These are phyloP conservation scores for Piliocolobus tephrosceles DNA, from an alignment of 2,113 vertebrate genomes.

Conservation along the genomic window DNA sequence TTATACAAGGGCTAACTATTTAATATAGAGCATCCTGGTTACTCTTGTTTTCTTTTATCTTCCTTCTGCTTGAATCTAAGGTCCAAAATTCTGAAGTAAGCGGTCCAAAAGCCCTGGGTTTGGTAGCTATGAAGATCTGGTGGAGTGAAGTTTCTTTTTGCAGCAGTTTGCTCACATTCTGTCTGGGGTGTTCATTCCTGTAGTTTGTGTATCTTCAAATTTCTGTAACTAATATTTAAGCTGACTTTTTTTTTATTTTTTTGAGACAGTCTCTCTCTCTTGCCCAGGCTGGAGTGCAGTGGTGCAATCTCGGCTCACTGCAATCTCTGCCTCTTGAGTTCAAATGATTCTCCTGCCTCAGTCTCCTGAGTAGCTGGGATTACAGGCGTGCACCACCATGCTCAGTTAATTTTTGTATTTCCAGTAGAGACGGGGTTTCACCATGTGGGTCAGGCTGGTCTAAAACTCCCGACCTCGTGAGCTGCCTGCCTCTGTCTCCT, in stretches of 20 bases:
- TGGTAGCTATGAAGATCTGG: background rate
- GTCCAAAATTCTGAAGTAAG: background rate
- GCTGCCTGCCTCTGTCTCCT: too few species aligned
- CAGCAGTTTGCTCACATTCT: background rate
- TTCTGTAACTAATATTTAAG: slow-evolving; percentile 4
- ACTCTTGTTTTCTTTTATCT: background rate
- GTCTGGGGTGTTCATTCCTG: background rate
- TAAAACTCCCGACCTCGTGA: too few species aligned
- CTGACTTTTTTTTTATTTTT: background rate
- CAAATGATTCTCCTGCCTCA: too few species aligned
- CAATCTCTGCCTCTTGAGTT: too few species aligned
- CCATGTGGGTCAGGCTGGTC: too few species aligned
- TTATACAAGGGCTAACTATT: slow-evolving; percentile 10
- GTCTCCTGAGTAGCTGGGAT: too few species aligned
- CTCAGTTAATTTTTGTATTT: too few species aligned
- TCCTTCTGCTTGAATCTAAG: background rate
- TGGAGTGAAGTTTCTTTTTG: background rate
- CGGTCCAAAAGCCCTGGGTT: background rate
- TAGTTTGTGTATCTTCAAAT: background rate
- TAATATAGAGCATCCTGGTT: background rate
- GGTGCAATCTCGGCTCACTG: too few species aligned
- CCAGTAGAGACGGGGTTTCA: too few species aligned
- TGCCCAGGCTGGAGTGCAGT: too few species aligned
- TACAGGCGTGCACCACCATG: too few species aligned
- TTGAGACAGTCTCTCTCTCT: too few species aligned